Evolutionary conservation across 2,113 vertebrate genomes (phyloP), one percentile per base, ranked within the genome.

Genomic region (Oophaga pumilio): DNA sequence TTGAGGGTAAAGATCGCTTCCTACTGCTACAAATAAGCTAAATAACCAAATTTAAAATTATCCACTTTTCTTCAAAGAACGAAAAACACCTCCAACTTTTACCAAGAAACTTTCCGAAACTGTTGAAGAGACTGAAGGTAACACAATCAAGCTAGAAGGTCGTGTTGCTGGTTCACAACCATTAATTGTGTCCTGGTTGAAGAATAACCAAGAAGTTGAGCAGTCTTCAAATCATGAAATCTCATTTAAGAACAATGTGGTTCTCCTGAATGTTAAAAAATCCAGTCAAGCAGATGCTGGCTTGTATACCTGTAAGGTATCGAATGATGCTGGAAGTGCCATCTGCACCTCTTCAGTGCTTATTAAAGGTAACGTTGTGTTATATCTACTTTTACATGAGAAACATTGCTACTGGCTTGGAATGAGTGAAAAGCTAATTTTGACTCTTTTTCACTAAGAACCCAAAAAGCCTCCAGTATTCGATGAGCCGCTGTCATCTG

Each of bases 101-200:
- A 99, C 97, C 77, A 99, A 98, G 92, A 99, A 97, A 91, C 95
- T 97, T 6, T 96, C 97, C 1, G 97, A 96, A 92, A 93, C 91
- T 17, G 91, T 99, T 5, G 97, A 99, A 92, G 98, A 99, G 91
- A 95, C 90, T 43, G 96, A 98, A 93, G 98, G 97, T 18, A 97
- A 95, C 53, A 90, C 96, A 87, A 93, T 99, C 90, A 98, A 96
- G 93, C 93, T 99, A 0, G 98, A 99, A 90, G 96, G 96, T 15
- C 94, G 93, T n/a, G 93, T 99, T 82, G 92, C 96, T 0, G 98
- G 98, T 90, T 99, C 98, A 24, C 97, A 98, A 87, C 98, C 98
- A 71, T 93, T 99, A 60, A 94, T 92, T 8, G 91, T 97, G 87
- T 93, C 90, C 90, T 99, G 98, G 98, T 97, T 95, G 90, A 97